These are phyloP conservation scores for Conus canariensis DNA, from an alignment of 2,888 invertebrate genomes.

Conservation along the genomic window DNA sequence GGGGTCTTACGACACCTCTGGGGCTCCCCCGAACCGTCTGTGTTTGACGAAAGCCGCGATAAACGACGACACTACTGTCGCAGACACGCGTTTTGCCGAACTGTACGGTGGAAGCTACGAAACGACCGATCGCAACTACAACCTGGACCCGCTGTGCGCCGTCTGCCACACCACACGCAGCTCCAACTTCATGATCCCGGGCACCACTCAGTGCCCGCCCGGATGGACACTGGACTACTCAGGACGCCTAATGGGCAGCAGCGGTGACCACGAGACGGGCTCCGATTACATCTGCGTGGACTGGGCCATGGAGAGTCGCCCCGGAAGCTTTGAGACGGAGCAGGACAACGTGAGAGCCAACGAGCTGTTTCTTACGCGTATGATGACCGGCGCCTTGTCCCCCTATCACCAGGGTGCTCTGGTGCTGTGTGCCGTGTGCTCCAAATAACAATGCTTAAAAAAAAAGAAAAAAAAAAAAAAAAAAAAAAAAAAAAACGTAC, in stretches of 20 bases:
- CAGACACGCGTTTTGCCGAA: neutral
- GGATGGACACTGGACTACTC: conserved; percentile 1
- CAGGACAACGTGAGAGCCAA: neutral
- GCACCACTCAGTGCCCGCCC: neutral
- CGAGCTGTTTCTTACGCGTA: neutral
- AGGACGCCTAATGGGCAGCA: neutral
- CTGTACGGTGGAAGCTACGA: conserved; percentile 12
- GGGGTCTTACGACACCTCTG: neutral
- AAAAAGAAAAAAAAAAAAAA: no score
- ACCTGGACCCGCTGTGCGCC: conserved; percentile 7
- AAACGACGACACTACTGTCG: neutral
- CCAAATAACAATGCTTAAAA: neutral
- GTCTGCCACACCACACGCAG: neutral
- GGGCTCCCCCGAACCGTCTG: conserved; percentile 4
- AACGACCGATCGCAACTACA: neutral
- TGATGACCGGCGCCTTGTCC: neutral
- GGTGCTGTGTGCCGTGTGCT: conserved; percentile 10
- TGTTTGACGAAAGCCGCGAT: neutral
- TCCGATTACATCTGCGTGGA: conserved; percentile 32
- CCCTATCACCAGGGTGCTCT: neutral
- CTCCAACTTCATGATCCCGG: conserved; percentile 25
- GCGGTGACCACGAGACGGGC: neutral
- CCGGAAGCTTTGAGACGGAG: neutral
- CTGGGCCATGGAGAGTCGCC: neutral
- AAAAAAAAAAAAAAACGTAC: no score